Evolutionary conservation across 2,888 invertebrate species (phyloP).

Genomic region (Microctonus hyperodae): DNA sequence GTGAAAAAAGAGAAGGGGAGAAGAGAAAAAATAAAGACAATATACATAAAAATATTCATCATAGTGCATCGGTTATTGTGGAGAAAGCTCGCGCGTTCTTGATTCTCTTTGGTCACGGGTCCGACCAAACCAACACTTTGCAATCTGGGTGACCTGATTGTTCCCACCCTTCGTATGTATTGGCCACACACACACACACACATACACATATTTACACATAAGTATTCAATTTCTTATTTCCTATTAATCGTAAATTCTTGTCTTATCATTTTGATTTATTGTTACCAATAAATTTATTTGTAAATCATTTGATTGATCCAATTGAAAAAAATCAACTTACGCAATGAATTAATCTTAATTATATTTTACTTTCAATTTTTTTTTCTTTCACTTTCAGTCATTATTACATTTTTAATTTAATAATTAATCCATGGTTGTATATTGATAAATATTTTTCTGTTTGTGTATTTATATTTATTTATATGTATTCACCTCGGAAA

Average conservation of each 20-base stretch:
- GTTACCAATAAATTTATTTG: neutral
- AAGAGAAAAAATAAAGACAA: neutral
- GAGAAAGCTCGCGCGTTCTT: constrained; percentile 30
- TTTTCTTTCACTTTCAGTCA: neutral
- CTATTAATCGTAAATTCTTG: neutral
- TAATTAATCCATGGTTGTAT: neutral
- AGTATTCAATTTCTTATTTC: constrained; percentile 1
- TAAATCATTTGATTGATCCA: neutral
- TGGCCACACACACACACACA: constrained; percentile 27
- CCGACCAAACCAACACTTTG: constrained; percentile 8
- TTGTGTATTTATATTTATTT: neutral
- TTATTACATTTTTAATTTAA: too few species aligned
- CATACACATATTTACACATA: constrained; percentile 7
- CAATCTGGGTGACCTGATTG: constrained; percentile 62
- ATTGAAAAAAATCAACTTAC: neutral
- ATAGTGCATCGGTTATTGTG: constrained; percentile 18
- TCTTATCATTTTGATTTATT: neutral
- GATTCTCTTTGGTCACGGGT: constrained; percentile 26
- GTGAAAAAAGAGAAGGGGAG: too few species aligned
- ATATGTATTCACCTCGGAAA: neutral
- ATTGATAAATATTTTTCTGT: too few species aligned
- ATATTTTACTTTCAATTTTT: neutral
- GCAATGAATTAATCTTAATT: neutral
- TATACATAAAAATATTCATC: constrained; percentile 5
- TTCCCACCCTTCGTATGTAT: constrained; percentile 37